phyloP scores from a whole-genome alignment of 2,113 vertebrate species.

The Pedetes capensis region DNA sequence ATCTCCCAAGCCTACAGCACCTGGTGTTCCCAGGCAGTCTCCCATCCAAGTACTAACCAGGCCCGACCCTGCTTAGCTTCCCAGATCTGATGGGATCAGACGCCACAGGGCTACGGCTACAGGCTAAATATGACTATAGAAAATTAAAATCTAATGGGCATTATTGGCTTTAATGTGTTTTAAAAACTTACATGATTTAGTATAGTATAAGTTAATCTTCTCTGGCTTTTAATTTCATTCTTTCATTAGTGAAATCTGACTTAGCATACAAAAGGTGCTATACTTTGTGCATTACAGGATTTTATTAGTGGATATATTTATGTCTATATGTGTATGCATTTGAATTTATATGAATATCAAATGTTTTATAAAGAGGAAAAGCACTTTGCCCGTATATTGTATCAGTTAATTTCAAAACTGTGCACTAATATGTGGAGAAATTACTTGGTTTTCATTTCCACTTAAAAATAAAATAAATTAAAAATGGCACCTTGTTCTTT shows the following conservation, averaged over 20 bases:
- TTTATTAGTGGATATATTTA: not conserved
- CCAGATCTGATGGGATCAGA: too few species aligned
- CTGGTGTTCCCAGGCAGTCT: too few species aligned
- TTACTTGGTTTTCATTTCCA: not conserved
- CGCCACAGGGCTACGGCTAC: too few species aligned
- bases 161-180: not conserved
- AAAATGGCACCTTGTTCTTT: not conserved
- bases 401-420: slow-evolving; percentile 27
- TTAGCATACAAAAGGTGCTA: not conserved
- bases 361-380: slow-evolving; percentile 15
- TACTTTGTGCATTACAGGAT: not conserved
- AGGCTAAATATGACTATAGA: not conserved
- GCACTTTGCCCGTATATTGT: not conserved
- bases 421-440: not conserved
- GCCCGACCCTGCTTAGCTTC: too few species aligned
- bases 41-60: too few species aligned
- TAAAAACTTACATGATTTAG: not conserved
- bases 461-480: not conserved
- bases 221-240: not conserved
- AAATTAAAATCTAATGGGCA: not conserved
- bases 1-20: too few species aligned
- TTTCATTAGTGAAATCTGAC: not conserved
- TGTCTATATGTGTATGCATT: not conserved
- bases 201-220: not conserved
- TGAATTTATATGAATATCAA: slow-evolving; percentile 20